Conservation (phyloP, 2,797 vertebrate genomes). For the Meriones psammophilus region DNA sequence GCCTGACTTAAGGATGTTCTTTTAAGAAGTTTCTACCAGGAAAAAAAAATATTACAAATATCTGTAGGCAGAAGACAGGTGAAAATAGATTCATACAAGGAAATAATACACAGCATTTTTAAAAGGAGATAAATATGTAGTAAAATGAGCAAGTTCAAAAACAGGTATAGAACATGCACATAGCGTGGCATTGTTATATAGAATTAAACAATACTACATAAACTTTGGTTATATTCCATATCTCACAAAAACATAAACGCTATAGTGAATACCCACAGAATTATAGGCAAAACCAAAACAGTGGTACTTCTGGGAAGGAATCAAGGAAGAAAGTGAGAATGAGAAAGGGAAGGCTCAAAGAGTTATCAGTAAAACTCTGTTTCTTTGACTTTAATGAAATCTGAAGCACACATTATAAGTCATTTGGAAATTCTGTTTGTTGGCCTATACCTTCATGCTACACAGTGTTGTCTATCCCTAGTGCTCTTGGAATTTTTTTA, state of each 20-base stretch:
- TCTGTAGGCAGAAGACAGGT: not conserved
- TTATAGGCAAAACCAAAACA: not conserved
- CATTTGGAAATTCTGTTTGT: conserved; percentile 31
- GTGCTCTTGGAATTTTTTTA: not conserved
- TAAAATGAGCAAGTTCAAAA: conserved; percentile 21
- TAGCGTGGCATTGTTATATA: not conserved
- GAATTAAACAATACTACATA: not conserved
- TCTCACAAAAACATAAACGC: conserved; percentile 37
- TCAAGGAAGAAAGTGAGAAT: not conserved
- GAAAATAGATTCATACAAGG: not conserved
- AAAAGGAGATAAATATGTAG: conserved; percentile 12
- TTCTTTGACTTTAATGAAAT: conserved; percentile 23
- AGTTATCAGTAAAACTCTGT: not conserved
- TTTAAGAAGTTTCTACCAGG: not conserved
- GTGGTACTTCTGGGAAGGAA: conserved; percentile 4
- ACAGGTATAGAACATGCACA: not conserved
- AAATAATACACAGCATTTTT: conserved; percentile 13
- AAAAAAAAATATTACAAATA: not conserved
- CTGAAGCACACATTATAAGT: conserved; percentile 19
- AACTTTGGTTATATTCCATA: conserved; percentile 24
- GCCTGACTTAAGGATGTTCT: not conserved
- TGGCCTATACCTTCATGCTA: not conserved
- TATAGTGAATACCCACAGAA: not conserved
- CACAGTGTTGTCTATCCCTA: not conserved
- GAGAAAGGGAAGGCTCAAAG: not conserved